Evolutionary conservation across 2,888 invertebrate genomes (phyloP).

Genomic region (Lucinisca nassula): DNA sequence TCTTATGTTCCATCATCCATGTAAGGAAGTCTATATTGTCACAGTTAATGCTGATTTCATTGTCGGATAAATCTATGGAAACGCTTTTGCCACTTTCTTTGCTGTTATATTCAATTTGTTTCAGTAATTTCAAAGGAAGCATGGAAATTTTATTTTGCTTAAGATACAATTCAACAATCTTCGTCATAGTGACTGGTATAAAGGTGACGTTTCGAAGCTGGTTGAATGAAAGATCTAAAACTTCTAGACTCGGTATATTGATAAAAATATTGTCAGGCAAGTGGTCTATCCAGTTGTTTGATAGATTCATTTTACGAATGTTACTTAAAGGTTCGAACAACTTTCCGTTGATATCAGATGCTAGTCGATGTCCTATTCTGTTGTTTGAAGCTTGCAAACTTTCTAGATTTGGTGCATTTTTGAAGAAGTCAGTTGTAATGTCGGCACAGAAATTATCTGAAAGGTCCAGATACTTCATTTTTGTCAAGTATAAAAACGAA

Average conservation of each 20-base stretch:
- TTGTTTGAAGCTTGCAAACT: slow-evolving; percentile 35
- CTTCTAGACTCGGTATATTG: background rate
- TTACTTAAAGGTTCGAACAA: slow-evolving; percentile 35
- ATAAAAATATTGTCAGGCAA: background rate
- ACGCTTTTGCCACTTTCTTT: background rate
- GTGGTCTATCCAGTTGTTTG: background rate
- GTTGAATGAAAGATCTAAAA: slow-evolving; percentile 46
- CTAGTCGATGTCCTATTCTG: slow-evolving; percentile 22
- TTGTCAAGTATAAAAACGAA: slow-evolving; percentile 16
- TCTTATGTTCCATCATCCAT: slow-evolving; percentile 27
- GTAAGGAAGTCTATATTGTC: slow-evolving; percentile 21
- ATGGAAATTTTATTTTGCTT: background rate
- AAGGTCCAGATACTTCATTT: slow-evolving; percentile 34
- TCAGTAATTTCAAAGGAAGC: background rate
- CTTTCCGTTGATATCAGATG: background rate
- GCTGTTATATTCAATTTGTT: slow-evolving; percentile 7
- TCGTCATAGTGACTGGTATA: background rate
- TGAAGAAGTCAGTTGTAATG: slow-evolving; percentile 10
- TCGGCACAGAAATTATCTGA: slow-evolving; percentile 41
- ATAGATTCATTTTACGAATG: background rate
- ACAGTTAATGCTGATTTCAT: slow-evolving; percentile 29
- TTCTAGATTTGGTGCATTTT: background rate
- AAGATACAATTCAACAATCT: background rate
- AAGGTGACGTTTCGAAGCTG: background rate
- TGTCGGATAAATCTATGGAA: slow-evolving; percentile 41